These are phyloP conservation scores for Balaeniceps rex DNA, from an alignment of 2,113 vertebrate species.

Conservation along the genomic window DNA sequence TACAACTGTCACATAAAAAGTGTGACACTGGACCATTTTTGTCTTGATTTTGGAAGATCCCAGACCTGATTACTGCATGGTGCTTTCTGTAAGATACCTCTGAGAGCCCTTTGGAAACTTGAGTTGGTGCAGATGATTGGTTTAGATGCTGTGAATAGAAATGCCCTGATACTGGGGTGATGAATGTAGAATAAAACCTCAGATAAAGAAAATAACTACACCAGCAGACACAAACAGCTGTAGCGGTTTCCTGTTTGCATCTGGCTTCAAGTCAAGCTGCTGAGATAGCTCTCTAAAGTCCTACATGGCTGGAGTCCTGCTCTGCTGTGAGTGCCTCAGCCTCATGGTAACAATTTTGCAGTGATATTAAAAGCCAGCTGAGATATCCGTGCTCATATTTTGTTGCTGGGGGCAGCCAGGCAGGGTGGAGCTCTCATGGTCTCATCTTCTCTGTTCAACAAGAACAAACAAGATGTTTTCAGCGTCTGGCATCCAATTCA, in stretches of 20 bases:
- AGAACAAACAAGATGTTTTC: constrained; percentile 4
- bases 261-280: constrained; percentile 36
- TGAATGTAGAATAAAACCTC: not conserved
- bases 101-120: not conserved
- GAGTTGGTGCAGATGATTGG: not conserved
- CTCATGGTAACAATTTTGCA: not conserved
- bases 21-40: not conserved
- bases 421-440: not conserved
- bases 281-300: constrained; percentile 13
- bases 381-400: not conserved
- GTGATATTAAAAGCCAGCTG: not conserved
- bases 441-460: not conserved
- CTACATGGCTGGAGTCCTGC: not conserved
- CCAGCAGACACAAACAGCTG: constrained; percentile 27
- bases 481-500: not conserved
- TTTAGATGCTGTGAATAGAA: constrained; percentile 8
- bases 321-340: not conserved
- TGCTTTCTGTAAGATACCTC: not conserved
- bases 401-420: not conserved
- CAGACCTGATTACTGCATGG: not conserved
- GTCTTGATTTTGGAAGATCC: not conserved
- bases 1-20: not conserved
- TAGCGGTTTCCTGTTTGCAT: constrained; percentile 23
- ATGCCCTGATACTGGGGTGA: not conserved
- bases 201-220: not conserved